A percentile compares a stretch with the other conserved stretches of the same genome.
Conservation (phyloP, 2,888 invertebrate species). For the Sarcophaga subvicina region DNA sequence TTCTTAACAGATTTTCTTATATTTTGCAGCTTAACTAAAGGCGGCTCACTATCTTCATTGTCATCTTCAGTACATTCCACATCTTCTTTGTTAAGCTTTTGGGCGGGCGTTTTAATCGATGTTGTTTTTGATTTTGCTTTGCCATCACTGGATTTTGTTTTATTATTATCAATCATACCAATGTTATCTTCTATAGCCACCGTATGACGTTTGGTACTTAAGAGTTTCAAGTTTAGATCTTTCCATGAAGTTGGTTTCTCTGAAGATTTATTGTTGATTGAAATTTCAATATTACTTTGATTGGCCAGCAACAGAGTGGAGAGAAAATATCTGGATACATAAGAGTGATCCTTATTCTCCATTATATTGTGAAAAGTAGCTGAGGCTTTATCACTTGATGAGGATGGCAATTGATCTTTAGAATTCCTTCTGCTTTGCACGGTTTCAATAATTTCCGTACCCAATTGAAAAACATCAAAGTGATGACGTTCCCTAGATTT, state of each 20-base stretch:
- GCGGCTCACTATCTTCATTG: slow-evolving; percentile 28
- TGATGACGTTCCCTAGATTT: slow-evolving; percentile 78
- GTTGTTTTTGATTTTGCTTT: not conserved
- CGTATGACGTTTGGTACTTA: slow-evolving; percentile 74
- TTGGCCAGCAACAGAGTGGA: slow-evolving; percentile 77
- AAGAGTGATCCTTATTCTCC: slow-evolving; percentile 74
- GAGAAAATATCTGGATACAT: slow-evolving; percentile 76
- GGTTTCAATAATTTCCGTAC: slow-evolving; percentile 77
- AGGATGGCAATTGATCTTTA: not conserved
- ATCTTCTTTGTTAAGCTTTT: too few species aligned
- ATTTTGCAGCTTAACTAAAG: slow-evolving; percentile 50
- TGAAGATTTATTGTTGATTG: slow-evolving; percentile 67
- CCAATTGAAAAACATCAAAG: slow-evolving; percentile 78
- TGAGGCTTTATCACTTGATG: not conserved
- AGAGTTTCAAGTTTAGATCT: slow-evolving; percentile 74
- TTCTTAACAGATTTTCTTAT: not conserved
- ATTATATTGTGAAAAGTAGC: slow-evolving; percentile 75
- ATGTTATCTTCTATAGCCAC: slow-evolving; percentile 79
- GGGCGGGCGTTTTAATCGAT: too few species aligned
- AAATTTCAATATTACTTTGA: slow-evolving; percentile 75
- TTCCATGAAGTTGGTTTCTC: slow-evolving; percentile 72
- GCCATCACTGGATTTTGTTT: slow-evolving; percentile 7
- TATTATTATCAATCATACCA: slow-evolving; percentile 71
- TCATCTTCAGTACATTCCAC: not conserved
- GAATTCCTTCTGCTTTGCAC: slow-evolving; percentile 56